phyloP scores from a whole-genome alignment of 1,140 invertebrate genomes.

The Aricia agestis region DNA sequence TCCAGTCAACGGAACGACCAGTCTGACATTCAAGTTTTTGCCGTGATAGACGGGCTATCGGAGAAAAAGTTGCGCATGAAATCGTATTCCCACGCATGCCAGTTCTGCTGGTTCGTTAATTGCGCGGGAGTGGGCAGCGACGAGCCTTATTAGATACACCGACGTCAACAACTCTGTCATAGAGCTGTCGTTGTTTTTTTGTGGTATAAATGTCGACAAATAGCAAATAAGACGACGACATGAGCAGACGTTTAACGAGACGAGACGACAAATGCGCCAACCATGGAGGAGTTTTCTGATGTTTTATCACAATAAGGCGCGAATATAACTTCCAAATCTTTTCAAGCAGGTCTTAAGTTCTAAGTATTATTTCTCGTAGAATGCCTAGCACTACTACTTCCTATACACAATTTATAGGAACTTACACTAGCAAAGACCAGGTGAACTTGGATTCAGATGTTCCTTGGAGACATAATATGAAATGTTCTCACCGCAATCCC shows the following conservation, averaged over 20 bases:
- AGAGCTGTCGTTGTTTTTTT: background rate
- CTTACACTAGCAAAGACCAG: no score
- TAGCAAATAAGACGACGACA: background rate
- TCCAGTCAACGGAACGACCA: slow-evolving; percentile 2
- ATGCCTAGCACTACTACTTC: no score
- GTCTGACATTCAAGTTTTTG: slow-evolving; percentile 32
- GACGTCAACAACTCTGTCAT: background rate
- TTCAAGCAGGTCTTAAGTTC: no score
- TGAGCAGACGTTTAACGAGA: background rate
- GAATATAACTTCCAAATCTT: background rate
- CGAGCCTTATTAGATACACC: background rate
- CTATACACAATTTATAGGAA: no score
- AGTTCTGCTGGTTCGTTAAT: slow-evolving; percentile 41
- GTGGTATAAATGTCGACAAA: background rate
- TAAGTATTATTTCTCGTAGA: no score
- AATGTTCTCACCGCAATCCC: slow-evolving; percentile 73
- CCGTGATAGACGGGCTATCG: slow-evolving; percentile 40
- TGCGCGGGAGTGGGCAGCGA: slow-evolving; percentile 5
- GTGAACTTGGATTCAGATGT: background rate
- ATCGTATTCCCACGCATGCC: slow-evolving; percentile 63
- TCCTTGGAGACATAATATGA: background rate
- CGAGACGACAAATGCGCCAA: background rate
- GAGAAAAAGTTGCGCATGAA: slow-evolving; percentile 59
- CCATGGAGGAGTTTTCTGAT: background rate
- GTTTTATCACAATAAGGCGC: no score